Percentiles rank a stretch among this genome's conserved stretches.
phyloP scores from a whole-genome alignment of 2,888 invertebrate genomes.

The Sepiola atlantica region DNA sequence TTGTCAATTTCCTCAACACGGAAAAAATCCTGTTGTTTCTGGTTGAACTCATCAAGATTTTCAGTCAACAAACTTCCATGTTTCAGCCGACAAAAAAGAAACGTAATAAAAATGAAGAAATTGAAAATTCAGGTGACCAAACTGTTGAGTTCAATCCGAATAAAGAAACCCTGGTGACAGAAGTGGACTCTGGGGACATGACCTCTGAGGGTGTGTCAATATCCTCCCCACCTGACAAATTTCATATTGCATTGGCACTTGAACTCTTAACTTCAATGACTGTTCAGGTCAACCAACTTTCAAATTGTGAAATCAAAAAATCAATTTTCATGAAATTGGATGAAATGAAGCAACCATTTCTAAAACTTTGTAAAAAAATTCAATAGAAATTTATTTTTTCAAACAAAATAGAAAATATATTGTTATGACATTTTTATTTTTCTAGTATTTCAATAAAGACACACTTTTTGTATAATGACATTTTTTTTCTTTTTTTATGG shows the following conservation, averaged over 20 bases:
- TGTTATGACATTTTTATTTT: no score
- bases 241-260: background rate
- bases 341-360: background rate
- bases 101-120: background rate
- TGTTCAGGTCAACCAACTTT: background rate
- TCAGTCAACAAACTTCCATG: background rate
- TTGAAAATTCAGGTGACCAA: background rate
- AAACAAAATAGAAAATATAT: background rate
- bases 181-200: background rate
- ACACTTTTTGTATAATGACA: no score
- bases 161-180: background rate
- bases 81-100: background rate
- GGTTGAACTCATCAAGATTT: background rate
- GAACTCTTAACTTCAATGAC: background rate
- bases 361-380: slow-evolving; percentile 6
- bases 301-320: background rate
- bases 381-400: background rate
- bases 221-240: background rate
- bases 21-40: background rate
- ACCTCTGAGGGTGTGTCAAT: background rate
- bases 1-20: background rate
- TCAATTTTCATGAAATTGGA: background rate
- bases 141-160: background rate
- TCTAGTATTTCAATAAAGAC: no score
- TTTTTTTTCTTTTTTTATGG: no score